phyloP scores from a whole-genome alignment of 2,797 vertebrate genomes.

The Pseudopleuronectes americanus region DNA sequence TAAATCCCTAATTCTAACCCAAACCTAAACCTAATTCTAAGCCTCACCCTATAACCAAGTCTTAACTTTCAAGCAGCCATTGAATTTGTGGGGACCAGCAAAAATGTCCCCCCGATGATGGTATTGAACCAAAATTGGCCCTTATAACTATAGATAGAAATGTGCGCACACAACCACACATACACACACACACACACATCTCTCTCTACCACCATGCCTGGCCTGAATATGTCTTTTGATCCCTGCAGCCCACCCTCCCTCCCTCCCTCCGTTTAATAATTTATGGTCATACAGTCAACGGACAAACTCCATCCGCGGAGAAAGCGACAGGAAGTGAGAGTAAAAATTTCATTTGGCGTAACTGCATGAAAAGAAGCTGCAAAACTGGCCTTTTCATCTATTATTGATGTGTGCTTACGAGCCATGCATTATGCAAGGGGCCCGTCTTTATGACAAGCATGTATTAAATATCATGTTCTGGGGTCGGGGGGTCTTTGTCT shows the following conservation, averaged over 20 bases:
- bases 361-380: conserved; percentile 71
- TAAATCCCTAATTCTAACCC: too few species aligned
- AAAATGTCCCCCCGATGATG: too few species aligned
- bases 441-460: conserved; percentile 71
- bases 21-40: too few species aligned
- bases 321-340: conserved; percentile 52
- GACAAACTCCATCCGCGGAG: conserved; percentile 60
- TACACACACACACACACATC: conserved; percentile 15
- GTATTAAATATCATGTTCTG: conserved; percentile 79
- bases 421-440: conserved; percentile 75
- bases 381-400: conserved; percentile 78
- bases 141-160: too few species aligned
- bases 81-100: too few species aligned
- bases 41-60: too few species aligned
- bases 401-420: conserved; percentile 80
- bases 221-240: conserved; percentile 77
- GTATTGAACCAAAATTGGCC: too few species aligned
- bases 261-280: conserved; percentile 69
- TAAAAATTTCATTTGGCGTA: conserved; percentile 72
- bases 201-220: conserved; percentile 48
- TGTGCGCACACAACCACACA: not conserved
- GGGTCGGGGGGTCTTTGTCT: conserved; percentile 35
- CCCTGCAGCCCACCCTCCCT: conserved; percentile 30
- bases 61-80: too few species aligned
- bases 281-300: conserved; percentile 58